These are phyloP conservation scores for Synanthedon tipuliformis DNA, from an alignment of 2,888 invertebrate genomes.

Conservation along the genomic window DNA sequence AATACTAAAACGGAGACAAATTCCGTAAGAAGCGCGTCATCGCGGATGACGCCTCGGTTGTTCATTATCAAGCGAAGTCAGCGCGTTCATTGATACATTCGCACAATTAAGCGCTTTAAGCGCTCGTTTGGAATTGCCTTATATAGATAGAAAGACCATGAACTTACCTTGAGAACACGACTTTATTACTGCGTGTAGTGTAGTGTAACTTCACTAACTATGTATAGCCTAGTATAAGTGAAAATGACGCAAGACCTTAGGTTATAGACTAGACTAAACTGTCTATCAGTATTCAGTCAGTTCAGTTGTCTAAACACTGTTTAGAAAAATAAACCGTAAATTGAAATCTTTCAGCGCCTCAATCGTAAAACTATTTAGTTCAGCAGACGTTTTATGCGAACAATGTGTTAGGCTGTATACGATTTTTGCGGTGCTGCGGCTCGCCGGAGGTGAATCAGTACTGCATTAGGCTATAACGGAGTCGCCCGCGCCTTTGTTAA, in stretches of 20 bases:
- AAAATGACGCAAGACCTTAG: neutral
- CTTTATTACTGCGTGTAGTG: neutral
- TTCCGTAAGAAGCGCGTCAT: slow-evolving; percentile 44
- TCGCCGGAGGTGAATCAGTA: slow-evolving; percentile 56
- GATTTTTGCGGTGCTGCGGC: slow-evolving; percentile 54
- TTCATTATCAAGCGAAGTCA: slow-evolving; percentile 37
- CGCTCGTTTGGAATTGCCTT: slow-evolving; percentile 14
- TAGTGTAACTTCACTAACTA: neutral
- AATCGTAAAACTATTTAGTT: slow-evolving; percentile 20
- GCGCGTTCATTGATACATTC: slow-evolving; percentile 22
- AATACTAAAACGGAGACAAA: slow-evolving; percentile 23
- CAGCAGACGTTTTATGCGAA: slow-evolving; percentile 49
- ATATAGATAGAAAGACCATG: neutral
- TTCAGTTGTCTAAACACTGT: neutral
- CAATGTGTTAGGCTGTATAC: slow-evolving; percentile 34
- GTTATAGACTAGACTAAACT: neutral
- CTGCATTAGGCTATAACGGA: slow-evolving; percentile 59
- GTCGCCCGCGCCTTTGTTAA: slow-evolving; percentile 54
- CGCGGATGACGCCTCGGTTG: slow-evolving; percentile 32
- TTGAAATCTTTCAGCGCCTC: slow-evolving; percentile 8
- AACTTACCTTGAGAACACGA: neutral
- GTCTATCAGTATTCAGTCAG: neutral
- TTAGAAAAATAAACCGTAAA: neutral
- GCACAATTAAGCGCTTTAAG: slow-evolving; percentile 26
- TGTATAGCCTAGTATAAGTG: neutral